Conservation (phyloP, 2,797 vertebrate species). For the Sebastes miniatus region DNA sequence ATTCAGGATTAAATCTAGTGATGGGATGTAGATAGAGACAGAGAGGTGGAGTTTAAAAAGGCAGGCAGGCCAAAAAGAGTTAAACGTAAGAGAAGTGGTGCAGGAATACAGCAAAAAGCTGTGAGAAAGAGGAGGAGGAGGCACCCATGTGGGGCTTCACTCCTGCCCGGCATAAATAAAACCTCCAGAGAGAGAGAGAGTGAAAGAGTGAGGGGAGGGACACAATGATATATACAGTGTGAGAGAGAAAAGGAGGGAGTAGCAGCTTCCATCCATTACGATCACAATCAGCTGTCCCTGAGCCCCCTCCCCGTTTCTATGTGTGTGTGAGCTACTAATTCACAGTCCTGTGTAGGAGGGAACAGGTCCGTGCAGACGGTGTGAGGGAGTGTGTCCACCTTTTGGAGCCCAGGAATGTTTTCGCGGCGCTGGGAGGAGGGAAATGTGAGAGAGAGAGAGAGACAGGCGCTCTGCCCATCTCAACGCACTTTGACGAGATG, state of each 20-base stretch:
- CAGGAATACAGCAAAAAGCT: neutral
- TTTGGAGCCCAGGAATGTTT: slow-evolving; percentile 73
- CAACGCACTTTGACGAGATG: slow-evolving; percentile 1
- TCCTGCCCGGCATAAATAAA: slow-evolving; percentile 38
- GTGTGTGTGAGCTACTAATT: slow-evolving; percentile 17
- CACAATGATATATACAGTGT: slow-evolving; percentile 25
- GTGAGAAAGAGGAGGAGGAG: slow-evolving; percentile 11
- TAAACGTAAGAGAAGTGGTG: neutral
- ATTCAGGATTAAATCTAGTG: neutral
- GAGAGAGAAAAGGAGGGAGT: slow-evolving; percentile 56
- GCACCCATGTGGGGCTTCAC: slow-evolving; percentile 1
- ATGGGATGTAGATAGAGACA: neutral
- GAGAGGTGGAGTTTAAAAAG: slow-evolving; percentile 36
- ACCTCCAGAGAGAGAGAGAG: neutral
- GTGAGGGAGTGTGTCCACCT: slow-evolving; percentile 63
- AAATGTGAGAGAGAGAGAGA: slow-evolving; percentile 31
- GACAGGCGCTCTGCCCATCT: slow-evolving; percentile 40
- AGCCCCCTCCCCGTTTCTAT: neutral
- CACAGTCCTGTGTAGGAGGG: slow-evolving; percentile 43
- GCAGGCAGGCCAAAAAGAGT: slow-evolving; percentile 5
- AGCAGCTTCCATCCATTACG: slow-evolving; percentile 63
- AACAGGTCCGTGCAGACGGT: slow-evolving; percentile 17
- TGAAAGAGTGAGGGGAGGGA: slow-evolving; percentile 20
- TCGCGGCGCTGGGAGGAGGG: slow-evolving; percentile 44
- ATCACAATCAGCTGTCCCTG: slow-evolving; percentile 67